Evolutionary conservation across 2,888 invertebrate genomes (phyloP), one percentile per base, ranked within the genome.

Genomic region (Gymnosoma rotundatum): DNA sequence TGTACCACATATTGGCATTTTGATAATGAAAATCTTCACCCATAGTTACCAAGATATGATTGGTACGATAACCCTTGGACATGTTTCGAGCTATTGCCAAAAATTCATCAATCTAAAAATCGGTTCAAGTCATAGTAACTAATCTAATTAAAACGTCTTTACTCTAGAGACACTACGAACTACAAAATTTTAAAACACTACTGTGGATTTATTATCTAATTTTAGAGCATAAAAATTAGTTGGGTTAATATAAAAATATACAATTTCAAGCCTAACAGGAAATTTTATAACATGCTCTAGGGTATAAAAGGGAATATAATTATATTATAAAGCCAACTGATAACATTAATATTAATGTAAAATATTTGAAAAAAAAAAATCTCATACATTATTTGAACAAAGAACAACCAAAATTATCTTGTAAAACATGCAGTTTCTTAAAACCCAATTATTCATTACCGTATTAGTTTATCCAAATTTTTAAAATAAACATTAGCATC

Each of bases 11-110:
- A 52, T 93, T 93, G 0, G 96, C 95, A 82, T 94, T 93, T 91
- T 96, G 95, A 90, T 97, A 98, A 86, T 96, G 94, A 91, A 98
- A 98, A 92, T 98, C 98, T 86, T 96, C 96, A 0, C 98, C 98
- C 98, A 98, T 98, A 0, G 98, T 96, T 79, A 98, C 93, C 88
- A 98, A 94, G n/a, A 98, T 93, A 90, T 98, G 96, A 87, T 95
- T 95, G 0, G 96, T 95, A 75, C 89, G 89, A 90, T 95, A 96
- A 0, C 89, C 91, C 21, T 90, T 87, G 0, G 94, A 92, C 92
- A 95, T 94, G 25, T 93, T 93, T 74, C 91, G 88, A 25, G 94
- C 92, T 87, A 94, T 94, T 0, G 91, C 90, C 76, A 95, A 88
- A 89, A 96, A 95, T 25, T 92, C 90, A 64, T 93, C 89, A 25